These are phyloP conservation scores for Rhizoglyphus robini DNA, from an alignment of 1,140 invertebrate genomes.

Conservation along the genomic window DNA sequence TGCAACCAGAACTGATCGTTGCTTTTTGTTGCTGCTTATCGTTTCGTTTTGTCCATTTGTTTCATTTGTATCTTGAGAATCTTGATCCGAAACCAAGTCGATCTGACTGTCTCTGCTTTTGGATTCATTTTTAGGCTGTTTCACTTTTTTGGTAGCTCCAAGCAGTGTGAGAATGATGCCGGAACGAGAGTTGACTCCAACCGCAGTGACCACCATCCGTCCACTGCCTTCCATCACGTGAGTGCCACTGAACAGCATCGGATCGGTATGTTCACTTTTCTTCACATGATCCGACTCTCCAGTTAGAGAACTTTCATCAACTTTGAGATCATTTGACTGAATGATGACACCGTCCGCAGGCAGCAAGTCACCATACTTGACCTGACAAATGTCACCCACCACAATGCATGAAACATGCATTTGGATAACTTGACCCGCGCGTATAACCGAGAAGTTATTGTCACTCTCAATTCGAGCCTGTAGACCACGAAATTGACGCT, in stretches of 20 bases:
- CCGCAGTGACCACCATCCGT: constrained; percentile 95
- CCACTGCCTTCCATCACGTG: constrained; percentile 99
- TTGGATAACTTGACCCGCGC: constrained; percentile 76
- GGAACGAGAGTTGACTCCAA: constrained; percentile 96
- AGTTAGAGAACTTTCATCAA: constrained; percentile 94
- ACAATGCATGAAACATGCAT: constrained; percentile 92
- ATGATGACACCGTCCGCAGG: constrained; percentile 93
- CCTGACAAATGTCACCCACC: constrained; percentile 95
- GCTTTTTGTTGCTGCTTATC: no score
- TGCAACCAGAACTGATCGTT: constrained; percentile 89
- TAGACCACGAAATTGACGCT: constrained; percentile 83
- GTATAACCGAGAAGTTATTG: constrained; percentile 93
- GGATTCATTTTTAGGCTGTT: constrained; percentile 30
- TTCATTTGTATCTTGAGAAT: background rate
- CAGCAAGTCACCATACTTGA: constrained; percentile 93
- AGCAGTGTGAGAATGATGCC: constrained; percentile 98
- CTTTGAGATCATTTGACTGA: constrained; percentile 95
- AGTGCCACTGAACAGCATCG: constrained; percentile 93
- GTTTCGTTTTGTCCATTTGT: background rate
- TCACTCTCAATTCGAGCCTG: constrained; percentile 97
- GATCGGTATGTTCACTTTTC: constrained; percentile 78
- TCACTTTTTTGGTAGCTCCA: constrained; percentile 82
- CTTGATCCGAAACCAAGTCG: no score
- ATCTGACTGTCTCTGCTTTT: constrained; percentile 19
- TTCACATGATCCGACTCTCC: constrained; percentile 98